Evolutionary conservation across 2,888 invertebrate species (phyloP).

Genomic region (Lycophotia porphyrea): DNA sequence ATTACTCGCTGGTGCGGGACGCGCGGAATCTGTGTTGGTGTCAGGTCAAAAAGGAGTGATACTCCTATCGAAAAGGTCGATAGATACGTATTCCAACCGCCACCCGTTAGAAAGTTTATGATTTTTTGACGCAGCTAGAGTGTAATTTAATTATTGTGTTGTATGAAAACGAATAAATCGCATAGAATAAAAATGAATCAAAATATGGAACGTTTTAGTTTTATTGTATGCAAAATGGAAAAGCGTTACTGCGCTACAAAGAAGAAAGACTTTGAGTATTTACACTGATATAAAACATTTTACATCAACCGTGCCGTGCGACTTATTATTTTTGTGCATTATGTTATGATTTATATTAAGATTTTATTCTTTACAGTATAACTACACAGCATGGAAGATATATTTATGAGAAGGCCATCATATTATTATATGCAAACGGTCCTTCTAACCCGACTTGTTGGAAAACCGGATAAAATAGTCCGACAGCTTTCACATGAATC

Average conservation of each 20-base stretch:
- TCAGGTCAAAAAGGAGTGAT: no score
- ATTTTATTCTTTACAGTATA: conserved; percentile 3
- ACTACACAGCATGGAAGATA: conserved; percentile 32
- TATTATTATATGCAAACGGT: not conserved
- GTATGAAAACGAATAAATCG: not conserved
- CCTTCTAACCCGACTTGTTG: no score
- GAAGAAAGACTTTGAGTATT: conserved; percentile 3
- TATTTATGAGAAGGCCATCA: not conserved
- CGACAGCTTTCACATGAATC: not conserved
- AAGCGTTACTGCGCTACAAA: not conserved
- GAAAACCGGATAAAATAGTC: not conserved
- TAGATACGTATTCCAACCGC: no score
- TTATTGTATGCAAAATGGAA: not conserved
- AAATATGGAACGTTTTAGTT: not conserved
- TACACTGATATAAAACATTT: conserved; percentile 4
- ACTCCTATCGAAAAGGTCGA: no score
- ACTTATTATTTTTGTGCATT: conserved; percentile 7
- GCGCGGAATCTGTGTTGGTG: no score
- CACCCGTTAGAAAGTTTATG: no score
- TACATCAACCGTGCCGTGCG: conserved; percentile 14
- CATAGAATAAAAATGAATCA: not conserved
- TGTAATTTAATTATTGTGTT: not conserved
- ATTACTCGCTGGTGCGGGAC: no score
- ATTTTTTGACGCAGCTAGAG: no score
- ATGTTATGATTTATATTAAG: not conserved